Evolutionary conservation across 2,113 vertebrate genomes (phyloP).

Genomic region (Macquaria ambigua): DNA sequence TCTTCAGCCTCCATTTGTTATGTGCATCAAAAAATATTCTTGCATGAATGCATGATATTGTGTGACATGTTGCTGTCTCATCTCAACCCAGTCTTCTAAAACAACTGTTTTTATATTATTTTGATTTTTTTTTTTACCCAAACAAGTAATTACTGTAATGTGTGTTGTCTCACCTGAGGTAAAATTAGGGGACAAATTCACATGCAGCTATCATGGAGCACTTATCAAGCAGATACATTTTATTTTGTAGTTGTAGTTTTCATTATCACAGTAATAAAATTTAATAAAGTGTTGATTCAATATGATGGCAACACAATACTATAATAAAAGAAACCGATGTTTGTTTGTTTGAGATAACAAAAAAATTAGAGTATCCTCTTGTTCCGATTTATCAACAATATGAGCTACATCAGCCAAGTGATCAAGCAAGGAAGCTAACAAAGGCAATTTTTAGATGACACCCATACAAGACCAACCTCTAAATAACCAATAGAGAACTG

Average conservation of each 20-base stretch:
- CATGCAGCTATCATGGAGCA: neutral
- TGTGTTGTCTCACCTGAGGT: neutral
- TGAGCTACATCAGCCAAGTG: neutral
- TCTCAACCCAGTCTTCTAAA: neutral
- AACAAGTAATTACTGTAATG: neutral
- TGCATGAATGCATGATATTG: neutral
- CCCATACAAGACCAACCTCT: neutral
- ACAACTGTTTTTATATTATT: neutral
- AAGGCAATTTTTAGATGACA: neutral
- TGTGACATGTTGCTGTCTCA: neutral
- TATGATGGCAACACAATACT: neutral
- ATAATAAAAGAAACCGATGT: slow-evolving; percentile 8
- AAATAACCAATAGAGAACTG: neutral
- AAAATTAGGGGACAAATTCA: neutral
- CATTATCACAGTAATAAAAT: neutral
- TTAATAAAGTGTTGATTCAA: slow-evolving; percentile 12
- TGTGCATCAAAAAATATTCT: neutral
- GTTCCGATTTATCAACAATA: neutral
- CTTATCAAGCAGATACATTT: neutral
- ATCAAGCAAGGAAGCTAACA: neutral
- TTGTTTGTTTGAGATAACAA: neutral
- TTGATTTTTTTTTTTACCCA: neutral
- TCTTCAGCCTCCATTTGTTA: slow-evolving; percentile 23
- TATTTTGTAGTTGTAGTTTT: slow-evolving; percentile 9
- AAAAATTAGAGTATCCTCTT: neutral